A percentile compares a stretch with the other conserved stretches of the same genome.
Conservation (phyloP, 2,888 invertebrate species). For the Epinotia demarniana region DNA sequence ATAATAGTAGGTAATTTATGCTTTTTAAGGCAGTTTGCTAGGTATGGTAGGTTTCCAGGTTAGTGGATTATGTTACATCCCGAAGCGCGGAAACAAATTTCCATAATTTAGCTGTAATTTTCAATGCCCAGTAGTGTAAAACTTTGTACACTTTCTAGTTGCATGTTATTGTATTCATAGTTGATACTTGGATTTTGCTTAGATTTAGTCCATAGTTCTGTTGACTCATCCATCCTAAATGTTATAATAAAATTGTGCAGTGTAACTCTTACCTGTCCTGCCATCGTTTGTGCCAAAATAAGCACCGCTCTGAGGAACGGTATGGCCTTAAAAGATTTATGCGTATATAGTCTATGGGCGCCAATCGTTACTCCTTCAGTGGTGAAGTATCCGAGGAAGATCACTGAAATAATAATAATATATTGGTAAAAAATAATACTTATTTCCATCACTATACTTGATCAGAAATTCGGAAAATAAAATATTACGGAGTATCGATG, state of each 20-base stretch:
- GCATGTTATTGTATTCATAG: background rate
- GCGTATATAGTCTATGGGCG: constrained; percentile 92
- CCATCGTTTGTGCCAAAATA: constrained; percentile 87
- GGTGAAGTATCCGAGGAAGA: constrained; percentile 56
- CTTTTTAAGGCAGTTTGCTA: background rate
- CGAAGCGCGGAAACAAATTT: too few species aligned
- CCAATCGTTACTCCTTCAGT: constrained; percentile 90
- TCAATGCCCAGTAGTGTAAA: background rate
- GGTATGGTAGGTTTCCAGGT: background rate
- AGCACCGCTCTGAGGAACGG: constrained; percentile 85
- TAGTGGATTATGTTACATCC: too few species aligned
- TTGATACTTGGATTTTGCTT: background rate
- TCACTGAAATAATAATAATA: constrained; percentile 53
- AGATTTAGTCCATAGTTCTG: too few species aligned
- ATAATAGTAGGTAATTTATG: too few species aligned
- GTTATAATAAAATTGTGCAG: too few species aligned
- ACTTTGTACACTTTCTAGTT: background rate
- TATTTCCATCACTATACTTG: too few species aligned
- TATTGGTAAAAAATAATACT: too few species aligned
- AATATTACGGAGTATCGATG: background rate
- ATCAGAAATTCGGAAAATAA: background rate
- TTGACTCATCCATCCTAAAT: too few species aligned
- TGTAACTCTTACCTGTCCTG: constrained; percentile 88
- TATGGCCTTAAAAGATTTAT: constrained; percentile 90
- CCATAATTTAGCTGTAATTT: too few species aligned